A percentile compares a stretch with the other conserved stretches of the same genome.
phyloP scores from a whole-genome alignment of 2,888 invertebrate genomes.

The Andrena marginata region DNA sequence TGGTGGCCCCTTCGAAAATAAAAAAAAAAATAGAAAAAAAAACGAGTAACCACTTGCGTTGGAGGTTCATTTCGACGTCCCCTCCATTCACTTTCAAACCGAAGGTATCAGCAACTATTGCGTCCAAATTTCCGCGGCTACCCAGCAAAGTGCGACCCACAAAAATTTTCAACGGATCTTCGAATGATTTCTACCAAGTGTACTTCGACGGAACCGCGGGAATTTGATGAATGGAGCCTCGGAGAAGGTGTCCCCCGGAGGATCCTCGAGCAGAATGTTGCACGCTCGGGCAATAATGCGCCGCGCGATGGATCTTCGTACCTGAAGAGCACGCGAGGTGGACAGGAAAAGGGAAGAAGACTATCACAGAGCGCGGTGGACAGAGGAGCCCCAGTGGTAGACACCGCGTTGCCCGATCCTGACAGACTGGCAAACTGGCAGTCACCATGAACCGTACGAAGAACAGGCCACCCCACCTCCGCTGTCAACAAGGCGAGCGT shows the following conservation, averaged over 20 bases:
- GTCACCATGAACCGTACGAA: conserved; percentile 77
- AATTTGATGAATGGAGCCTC: not conserved
- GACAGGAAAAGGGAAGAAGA: not conserved
- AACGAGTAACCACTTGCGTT: too few species aligned
- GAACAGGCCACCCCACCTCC: conserved; percentile 75
- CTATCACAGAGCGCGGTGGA: not conserved
- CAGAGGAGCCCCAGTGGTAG: conserved; percentile 30
- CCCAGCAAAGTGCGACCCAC: too few species aligned
- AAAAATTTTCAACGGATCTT: too few species aligned
- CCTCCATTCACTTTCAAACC: too few species aligned
- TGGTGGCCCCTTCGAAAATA: too few species aligned
- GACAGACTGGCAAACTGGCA: conserved; percentile 76
- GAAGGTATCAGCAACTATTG: too few species aligned
- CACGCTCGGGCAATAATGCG: too few species aligned
- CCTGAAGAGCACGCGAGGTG: conserved; percentile 7
- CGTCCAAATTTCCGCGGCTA: too few species aligned
- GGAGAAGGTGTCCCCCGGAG: conserved; percentile 9
- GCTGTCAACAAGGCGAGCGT: conserved; percentile 77
- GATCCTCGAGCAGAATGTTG: conserved; percentile 8
- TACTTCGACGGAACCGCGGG: not conserved
- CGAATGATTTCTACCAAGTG: too few species aligned
- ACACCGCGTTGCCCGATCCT: conserved; percentile 74
- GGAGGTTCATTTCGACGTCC: too few species aligned
- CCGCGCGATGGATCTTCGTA: not conserved
- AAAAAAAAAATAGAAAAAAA: too few species aligned